These are phyloP conservation scores for Cyanocitta stelleri DNA, from an alignment of 2,113 vertebrate species.

Conservation along the genomic window DNA sequence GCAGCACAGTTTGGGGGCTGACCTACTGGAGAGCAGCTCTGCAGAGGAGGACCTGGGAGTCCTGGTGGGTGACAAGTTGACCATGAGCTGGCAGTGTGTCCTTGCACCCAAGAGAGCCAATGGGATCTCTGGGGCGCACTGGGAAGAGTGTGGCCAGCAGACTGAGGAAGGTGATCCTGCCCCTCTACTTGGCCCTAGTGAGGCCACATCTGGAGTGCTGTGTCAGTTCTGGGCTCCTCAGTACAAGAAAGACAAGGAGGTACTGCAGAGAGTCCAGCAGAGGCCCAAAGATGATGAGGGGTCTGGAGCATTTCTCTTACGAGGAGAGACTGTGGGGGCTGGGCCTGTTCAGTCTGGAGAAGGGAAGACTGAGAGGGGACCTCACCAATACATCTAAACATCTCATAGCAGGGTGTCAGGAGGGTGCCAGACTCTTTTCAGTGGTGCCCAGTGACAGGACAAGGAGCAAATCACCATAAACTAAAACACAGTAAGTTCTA, in stretches of 20 bases:
- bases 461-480: background rate
- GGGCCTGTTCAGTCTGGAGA: background rate
- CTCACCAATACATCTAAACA: background rate
- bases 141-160: background rate
- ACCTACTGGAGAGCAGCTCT: background rate
- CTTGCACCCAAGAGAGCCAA: background rate
- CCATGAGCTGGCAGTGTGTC: background rate
- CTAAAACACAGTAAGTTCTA: background rate
- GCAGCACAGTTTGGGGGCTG: background rate
- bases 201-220: background rate
- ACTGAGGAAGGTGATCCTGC: fast-evolving
- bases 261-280: background rate
- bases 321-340: background rate
- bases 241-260: background rate
- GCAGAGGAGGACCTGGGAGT: background rate
- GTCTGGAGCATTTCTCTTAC: background rate
- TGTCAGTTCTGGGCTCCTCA: background rate
- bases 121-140: background rate
- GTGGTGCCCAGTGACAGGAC: too few relatives aligned
- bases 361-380: background rate
- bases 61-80: background rate
- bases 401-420: fast-evolving
- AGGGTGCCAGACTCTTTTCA: background rate
- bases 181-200: fast-evolving
- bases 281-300: too few relatives aligned